Conservation (phyloP, 2,888 invertebrate genomes). For the Elysia crispata region DNA sequence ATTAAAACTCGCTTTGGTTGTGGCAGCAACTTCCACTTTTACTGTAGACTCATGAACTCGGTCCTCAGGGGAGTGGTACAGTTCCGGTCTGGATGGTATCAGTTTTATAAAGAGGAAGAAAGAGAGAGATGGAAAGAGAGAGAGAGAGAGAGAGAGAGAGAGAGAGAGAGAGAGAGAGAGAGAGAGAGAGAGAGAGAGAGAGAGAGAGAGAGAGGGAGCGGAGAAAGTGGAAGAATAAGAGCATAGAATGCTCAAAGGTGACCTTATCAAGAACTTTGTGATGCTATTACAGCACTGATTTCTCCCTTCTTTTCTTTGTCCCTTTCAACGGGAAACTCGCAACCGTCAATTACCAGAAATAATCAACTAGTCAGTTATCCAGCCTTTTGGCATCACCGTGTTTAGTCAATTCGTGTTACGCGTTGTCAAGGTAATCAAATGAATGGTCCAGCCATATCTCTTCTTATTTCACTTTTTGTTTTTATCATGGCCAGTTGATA, state of each 20-base stretch:
- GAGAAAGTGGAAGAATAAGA: neutral
- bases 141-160: neutral
- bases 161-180: neutral
- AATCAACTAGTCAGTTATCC: no score
- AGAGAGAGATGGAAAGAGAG: neutral
- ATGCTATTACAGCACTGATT: neutral
- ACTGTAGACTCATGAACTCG: neutral
- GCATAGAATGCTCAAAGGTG: neutral
- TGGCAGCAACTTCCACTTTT: neutral
- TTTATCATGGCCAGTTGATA: no score
- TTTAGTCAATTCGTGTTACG: no score
- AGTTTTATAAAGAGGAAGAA: neutral
- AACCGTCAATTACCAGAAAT: no score
- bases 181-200: neutral
- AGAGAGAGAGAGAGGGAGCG: no score
- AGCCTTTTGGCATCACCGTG: neutral
- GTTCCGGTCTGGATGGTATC: neutral
- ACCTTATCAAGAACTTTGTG: neutral
- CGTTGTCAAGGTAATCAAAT: no score
- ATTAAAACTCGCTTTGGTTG: constrained; percentile 26
- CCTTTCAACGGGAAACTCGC: no score
- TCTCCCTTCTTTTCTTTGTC: no score
- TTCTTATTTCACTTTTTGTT: no score
- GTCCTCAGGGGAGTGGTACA: neutral
- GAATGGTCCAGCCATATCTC: no score